phyloP scores from a whole-genome alignment of 2,888 invertebrate genomes.

The Thymelicus lineola region DNA sequence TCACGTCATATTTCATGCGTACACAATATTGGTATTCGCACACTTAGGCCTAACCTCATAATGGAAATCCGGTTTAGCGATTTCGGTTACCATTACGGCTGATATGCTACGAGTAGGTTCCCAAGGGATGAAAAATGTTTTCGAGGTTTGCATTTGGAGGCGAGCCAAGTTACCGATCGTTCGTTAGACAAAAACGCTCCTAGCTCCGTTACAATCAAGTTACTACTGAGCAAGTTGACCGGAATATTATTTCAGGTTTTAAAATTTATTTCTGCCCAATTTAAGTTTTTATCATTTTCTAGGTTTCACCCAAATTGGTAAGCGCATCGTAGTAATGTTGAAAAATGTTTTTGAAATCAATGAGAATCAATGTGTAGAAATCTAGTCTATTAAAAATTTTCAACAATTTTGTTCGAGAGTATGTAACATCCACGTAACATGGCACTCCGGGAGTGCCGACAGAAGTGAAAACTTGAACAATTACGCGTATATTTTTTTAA shows the following conservation, averaged over 20 bases:
- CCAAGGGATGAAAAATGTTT: conserved; percentile 36
- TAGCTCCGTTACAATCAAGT: conserved; percentile 30
- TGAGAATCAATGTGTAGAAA: too few species aligned
- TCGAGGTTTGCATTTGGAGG: conserved; percentile 34
- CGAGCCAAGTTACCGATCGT: conserved; percentile 29
- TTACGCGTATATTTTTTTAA: too few species aligned
- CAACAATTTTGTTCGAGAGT: too few species aligned
- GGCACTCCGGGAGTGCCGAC: too few species aligned
- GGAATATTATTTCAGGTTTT: conserved; percentile 16
- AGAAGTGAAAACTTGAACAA: too few species aligned
- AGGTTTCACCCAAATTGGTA: too few species aligned
- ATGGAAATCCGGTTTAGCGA: conserved; percentile 37
- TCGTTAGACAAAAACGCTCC: conserved; percentile 31
- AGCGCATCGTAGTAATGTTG: too few species aligned
- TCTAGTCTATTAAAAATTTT: too few species aligned
- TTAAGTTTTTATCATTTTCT: too few species aligned
- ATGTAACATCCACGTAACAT: too few species aligned
- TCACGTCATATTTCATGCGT: conserved; percentile 26
- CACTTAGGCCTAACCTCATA: conserved; percentile 38
- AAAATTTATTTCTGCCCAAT: too few species aligned
- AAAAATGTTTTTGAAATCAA: too few species aligned
- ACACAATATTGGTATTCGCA: conserved; percentile 31
- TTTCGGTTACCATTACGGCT: conserved; percentile 35
- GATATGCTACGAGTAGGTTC: conserved; percentile 28
- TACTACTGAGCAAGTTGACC: conserved; percentile 20